These are phyloP conservation scores for Tonatia bakeri DNA, from an alignment of 2,113 vertebrate species.

Conservation along the genomic window DNA sequence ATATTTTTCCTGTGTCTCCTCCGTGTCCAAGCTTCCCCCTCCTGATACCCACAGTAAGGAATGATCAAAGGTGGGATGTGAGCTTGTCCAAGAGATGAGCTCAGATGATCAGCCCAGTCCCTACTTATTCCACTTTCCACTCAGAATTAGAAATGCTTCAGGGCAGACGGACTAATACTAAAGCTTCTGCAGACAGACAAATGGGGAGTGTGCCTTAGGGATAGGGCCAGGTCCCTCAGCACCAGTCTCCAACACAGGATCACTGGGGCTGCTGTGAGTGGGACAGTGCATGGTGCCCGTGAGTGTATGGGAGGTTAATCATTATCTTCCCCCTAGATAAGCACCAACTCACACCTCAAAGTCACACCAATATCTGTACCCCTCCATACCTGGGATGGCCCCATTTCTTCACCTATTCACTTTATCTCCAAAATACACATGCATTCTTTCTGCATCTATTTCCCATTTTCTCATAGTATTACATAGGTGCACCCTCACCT, in stretches of 20 bases:
- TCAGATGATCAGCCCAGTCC: background rate
- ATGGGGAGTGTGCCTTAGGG: background rate
- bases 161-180: background rate
- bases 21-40: accelerated
- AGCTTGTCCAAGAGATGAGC: background rate
- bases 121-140: background rate
- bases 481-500: accelerated
- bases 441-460: background rate
- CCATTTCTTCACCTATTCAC: background rate
- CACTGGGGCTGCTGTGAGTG: background rate
- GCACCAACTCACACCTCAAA: background rate
- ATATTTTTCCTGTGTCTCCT: too few species aligned
- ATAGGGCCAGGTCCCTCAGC: background rate
- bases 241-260: background rate
- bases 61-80: background rate
- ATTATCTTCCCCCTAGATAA: background rate
- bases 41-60: background rate
- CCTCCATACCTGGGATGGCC: background rate
- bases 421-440: background rate
- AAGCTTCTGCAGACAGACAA: background rate
- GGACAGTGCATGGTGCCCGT: background rate
- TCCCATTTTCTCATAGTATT: background rate
- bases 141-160: background rate
- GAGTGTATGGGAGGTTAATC: background rate
- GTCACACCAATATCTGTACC: background rate